Evolutionary conservation across 2,113 vertebrate genomes (phyloP).

Genomic region (Psilopsiagon aymara): DNA sequence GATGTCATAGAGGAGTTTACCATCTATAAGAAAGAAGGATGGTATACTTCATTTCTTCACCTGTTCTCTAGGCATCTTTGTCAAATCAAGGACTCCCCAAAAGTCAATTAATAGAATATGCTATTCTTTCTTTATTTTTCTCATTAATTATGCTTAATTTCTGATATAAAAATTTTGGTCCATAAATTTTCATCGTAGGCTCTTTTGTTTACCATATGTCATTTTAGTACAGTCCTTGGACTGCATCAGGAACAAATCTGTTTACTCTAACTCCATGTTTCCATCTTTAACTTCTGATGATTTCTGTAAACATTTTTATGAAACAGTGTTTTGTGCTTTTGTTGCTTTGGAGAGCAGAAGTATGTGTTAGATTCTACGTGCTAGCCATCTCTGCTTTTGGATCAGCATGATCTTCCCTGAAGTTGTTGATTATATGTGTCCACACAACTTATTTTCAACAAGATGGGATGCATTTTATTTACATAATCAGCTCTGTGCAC

Average conservation of each 20-base stretch:
- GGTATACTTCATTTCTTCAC: neutral
- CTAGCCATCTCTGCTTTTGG: neutral
- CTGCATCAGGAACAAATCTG: neutral
- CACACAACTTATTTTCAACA: slow-evolving; percentile 30
- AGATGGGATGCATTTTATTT: slow-evolving; percentile 29
- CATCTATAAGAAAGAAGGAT: neutral
- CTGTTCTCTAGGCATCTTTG: accelerated
- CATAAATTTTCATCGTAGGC: neutral
- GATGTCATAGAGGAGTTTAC: neutral
- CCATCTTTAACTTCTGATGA: neutral
- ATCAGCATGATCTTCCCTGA: neutral
- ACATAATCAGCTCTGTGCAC: slow-evolving; percentile 40
- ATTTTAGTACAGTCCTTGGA: neutral
- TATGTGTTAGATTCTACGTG: neutral
- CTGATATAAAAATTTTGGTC: neutral
- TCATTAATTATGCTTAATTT: neutral
- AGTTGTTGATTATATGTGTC: neutral
- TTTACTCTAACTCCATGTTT: neutral
- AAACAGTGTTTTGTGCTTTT: neutral
- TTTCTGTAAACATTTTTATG: neutral
- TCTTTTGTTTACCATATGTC: neutral
- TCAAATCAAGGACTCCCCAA: neutral
- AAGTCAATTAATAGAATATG: neutral
- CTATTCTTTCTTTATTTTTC: neutral
- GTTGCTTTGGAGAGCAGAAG: neutral